Evolutionary conservation across 2,113 vertebrate species (phyloP), one percentile per base, ranked within the genome.

Genomic region (Caranx melampygus): DNA sequence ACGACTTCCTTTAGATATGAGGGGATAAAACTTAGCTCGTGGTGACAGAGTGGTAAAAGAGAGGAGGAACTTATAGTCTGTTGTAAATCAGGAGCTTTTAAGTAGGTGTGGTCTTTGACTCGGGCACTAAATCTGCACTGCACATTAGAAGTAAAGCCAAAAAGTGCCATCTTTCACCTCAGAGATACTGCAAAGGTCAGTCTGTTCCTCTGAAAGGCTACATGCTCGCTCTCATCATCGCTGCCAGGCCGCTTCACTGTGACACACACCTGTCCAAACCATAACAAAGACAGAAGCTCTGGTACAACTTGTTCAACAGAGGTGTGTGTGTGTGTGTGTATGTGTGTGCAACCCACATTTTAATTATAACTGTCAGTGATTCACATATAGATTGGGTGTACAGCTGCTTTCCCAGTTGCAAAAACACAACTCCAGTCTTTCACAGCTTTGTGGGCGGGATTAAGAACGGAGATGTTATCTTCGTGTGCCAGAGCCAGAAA

Each of bases 1-100:
- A 40, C 7, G 10, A 60, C 42, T n/a, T 49, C 4, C 20, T 62
- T 71, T 16, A 52, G 55, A 49, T 33, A 34, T 2, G 16, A 16
- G 34, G 13, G n/a, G 55, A 82, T 52, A 72, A 33, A 63, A 62
- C 14, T 33, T 18, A n/a, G 31, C 7, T 37, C 5, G 10, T 5
- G 5, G 42, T 60, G 44, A 74, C 2, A 52, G 21, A 18, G 37
- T 26, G 16, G 12, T 5, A 26, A n/a, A 42, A n/a, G 18, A 13
- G 35, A 26, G 42, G 26, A 8, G 2, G 10, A 3, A 60, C 34
- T 81, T 79, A 61, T 54, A 42, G 70, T 55, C 71, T 11, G 26
- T 55, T 47, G 54, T 77, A 68, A 77, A 83, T 81, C 70, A 73
- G 57, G 76, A 26, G 55, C 35, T 63, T 76, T 79, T 66, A 75